A percentile compares a stretch with the other conserved stretches of the same genome.
phyloP scores from a whole-genome alignment of 2,888 invertebrate species.

The Drosophila ustulata region DNA sequence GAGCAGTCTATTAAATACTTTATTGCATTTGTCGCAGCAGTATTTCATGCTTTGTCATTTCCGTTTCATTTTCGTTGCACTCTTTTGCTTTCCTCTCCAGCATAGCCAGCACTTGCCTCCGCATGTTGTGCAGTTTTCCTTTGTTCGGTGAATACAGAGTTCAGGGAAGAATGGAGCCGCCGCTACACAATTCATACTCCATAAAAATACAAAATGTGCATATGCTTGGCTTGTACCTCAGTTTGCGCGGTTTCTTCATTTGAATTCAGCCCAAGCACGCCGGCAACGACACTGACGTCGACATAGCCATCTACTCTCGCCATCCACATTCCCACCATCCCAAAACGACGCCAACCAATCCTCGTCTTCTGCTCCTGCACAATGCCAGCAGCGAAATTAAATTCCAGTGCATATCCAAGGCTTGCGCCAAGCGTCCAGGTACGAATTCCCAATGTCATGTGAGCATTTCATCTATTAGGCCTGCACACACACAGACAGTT shows the following conservation, averaged over 20 bases:
- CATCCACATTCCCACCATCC: not conserved
- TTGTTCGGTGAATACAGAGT: constrained; percentile 34
- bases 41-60: constrained; percentile 80
- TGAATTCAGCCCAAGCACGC: constrained; percentile 77
- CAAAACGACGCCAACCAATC: not conserved
- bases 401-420: constrained; percentile 78
- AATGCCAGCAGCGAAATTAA: constrained; percentile 79
- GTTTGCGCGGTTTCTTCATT: constrained; percentile 75
- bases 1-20: constrained; percentile 83
- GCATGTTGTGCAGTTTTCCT: constrained; percentile 38
- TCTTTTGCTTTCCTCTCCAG: constrained; percentile 30
- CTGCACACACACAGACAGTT: constrained; percentile 43
- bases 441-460: constrained; percentile 63
- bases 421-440: constrained; percentile 48
- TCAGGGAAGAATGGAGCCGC: constrained; percentile 6
- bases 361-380: constrained; percentile 28
- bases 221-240: constrained; percentile 60
- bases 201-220: constrained; percentile 56
- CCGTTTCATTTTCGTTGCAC: constrained; percentile 75
- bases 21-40: constrained; percentile 83
- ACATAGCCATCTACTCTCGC: not conserved
- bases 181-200: not conserved
- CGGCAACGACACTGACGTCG: constrained; percentile 25
- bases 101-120: not conserved
- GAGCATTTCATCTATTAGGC: constrained; percentile 73